phyloP scores from a whole-genome alignment of 2,797 vertebrate species.

The Hemitrygon akajei region DNA sequence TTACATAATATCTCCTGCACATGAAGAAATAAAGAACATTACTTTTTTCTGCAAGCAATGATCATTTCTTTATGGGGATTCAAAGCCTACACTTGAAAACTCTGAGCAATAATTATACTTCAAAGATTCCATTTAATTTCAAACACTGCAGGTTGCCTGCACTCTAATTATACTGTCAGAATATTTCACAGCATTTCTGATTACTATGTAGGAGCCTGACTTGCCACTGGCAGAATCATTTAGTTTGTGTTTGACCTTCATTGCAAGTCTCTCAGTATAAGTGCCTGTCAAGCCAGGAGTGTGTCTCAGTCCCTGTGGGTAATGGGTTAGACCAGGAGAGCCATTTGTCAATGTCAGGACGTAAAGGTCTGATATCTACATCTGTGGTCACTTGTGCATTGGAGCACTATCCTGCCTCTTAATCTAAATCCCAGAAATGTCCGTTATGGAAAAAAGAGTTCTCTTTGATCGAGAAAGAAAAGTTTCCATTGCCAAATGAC shows the following conservation, averaged over 20 bases:
- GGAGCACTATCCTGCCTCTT: background rate
- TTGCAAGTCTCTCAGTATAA: conserved; percentile 3
- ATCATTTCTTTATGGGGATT: background rate
- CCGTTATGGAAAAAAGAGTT: background rate
- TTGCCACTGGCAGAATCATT: conserved; percentile 22
- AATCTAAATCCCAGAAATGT: background rate
- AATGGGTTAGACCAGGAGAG: background rate
- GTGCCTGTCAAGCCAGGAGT: background rate
- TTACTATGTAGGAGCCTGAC: background rate
- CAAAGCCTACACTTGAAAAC: background rate
- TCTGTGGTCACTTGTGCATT: conserved; percentile 32
- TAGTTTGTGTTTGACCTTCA: conserved; percentile 28
- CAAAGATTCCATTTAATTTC: conserved; percentile 34
- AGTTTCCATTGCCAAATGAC: background rate
- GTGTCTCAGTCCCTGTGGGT: conserved; percentile 19
- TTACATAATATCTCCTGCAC: background rate
- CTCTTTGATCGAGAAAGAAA: too few relatives aligned
- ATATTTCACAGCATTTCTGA: conserved; percentile 20
- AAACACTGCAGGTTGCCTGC: conserved; percentile 14
- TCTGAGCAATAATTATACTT: conserved; percentile 33
- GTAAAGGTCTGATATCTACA: conserved; percentile 32
- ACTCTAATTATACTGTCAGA: conserved; percentile 35
- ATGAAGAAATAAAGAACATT: background rate
- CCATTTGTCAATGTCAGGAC: conserved; percentile 27
- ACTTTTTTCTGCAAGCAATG: background rate